phyloP scores from a whole-genome alignment of 2,797 vertebrate species.

The Enteromius afrohamiltoni region DNA sequence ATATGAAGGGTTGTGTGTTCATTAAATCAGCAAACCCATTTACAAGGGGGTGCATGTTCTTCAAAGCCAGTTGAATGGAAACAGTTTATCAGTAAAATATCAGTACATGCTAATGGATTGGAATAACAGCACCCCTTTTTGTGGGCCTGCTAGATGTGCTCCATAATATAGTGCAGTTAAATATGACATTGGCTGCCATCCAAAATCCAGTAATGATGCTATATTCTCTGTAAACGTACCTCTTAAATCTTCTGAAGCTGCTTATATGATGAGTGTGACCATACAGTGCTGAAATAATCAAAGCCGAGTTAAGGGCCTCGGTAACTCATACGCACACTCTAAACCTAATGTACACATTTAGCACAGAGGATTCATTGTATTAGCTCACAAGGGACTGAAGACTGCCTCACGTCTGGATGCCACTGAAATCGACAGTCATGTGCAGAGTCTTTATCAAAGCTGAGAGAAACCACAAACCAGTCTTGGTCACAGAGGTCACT shows the following conservation, averaged over 20 bases:
- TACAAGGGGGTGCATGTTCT: not conserved
- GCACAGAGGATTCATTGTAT: constrained; percentile 57
- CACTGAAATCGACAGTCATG: constrained; percentile 47
- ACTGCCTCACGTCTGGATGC: constrained; percentile 39
- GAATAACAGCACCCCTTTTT: constrained; percentile 10
- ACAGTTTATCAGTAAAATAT: not conserved
- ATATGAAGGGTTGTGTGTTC: constrained; percentile 5
- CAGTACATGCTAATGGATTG: constrained; percentile 8
- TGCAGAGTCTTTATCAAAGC: constrained; percentile 45
- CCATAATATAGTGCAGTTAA: not conserved
- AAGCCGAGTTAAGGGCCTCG: not conserved
- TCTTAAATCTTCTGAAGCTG: constrained; percentile 14
- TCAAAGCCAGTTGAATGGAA: constrained; percentile 7
- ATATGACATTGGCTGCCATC: constrained; percentile 8
- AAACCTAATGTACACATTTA: constrained; percentile 20
- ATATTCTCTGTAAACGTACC: constrained; percentile 17
- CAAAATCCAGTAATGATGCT: constrained; percentile 2
- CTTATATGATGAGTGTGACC: constrained; percentile 14
- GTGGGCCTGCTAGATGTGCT: not conserved
- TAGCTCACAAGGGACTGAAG: constrained; percentile 44
- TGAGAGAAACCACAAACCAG: constrained; percentile 38
- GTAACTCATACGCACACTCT: constrained; percentile 6
- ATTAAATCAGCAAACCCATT: not conserved
- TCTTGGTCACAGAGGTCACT: constrained; percentile 22
- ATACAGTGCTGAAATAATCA: constrained; percentile 22